Conservation (phyloP, 2,797 vertebrate species). For the Anguilla pacifica region DNA sequence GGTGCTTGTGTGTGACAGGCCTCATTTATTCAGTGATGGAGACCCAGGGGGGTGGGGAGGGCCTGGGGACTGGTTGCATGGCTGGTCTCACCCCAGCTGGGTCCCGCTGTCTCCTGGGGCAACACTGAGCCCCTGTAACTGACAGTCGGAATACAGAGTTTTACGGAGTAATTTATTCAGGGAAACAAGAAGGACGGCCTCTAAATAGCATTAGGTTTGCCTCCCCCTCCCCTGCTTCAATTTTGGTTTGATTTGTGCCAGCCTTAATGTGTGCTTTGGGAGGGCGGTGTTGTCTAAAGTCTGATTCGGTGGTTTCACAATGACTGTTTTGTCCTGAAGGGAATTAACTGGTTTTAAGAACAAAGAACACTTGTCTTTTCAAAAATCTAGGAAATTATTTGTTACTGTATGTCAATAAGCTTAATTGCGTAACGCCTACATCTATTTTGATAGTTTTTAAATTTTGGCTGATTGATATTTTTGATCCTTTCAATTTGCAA, state of each 20-base stretch:
- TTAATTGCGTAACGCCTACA: neutral
- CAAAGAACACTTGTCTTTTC: neutral
- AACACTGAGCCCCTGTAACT: conserved; percentile 12
- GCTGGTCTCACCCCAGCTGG: conserved; percentile 36
- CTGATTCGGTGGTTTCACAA: neutral
- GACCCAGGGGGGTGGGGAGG: neutral
- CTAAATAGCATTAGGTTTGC: neutral
- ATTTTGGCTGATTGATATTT: neutral
- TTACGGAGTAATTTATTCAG: conserved; percentile 18
- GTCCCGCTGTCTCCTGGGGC: conserved; percentile 20
- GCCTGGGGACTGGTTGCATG: conserved; percentile 17
- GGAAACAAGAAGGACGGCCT: conserved; percentile 13
- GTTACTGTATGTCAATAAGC: neutral
- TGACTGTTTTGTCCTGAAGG: neutral
- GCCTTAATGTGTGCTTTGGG: neutral
- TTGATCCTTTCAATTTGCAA: neutral
- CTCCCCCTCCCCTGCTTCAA: neutral
- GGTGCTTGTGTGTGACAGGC: neutral
- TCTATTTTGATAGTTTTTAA: neutral
- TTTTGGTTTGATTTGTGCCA: neutral
- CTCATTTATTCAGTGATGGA: conserved; percentile 29
- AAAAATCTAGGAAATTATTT: conserved; percentile 12
- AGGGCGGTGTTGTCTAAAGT: neutral
- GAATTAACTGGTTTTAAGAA: neutral
- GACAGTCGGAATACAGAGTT: neutral